Base-by-base conservation (phyloP, 1,140 invertebrate species). In the Eumeta japonica region DNA sequence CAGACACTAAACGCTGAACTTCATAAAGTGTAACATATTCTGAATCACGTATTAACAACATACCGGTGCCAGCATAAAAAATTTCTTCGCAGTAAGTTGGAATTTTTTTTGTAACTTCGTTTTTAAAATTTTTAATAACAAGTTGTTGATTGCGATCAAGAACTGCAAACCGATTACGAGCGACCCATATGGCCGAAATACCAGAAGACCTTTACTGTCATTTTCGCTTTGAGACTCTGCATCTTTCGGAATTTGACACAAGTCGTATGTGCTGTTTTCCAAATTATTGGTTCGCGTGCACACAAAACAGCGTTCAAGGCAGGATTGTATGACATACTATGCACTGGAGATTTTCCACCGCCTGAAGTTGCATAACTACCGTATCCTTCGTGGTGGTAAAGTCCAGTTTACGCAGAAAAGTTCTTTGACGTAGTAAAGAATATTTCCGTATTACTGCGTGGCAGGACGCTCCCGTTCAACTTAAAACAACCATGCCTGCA, bases 121-220 rank as follows among this genome's bases (percentile, higher is more conserved):
- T n/a, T n/a, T n/a, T n/a, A n/a, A n/a, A n/a, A n/a, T n/a, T n/a
- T n/a, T n/a, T n/a, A n/a, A n/a, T n/a, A n/a, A n/a, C n/a, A n/a
- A n/a, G n/a, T n/a, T 92, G 87, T 63, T 94, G 90, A 27, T 84
- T 88, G 60, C 89, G 82, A 64, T 98, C 95, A 2, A 99, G 76
- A 10, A 98, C 94, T n/a, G 95, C 97, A 77, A 99, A 99, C 37
- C 96, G 77, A 75, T 99, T 99, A 47, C 97, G 81, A 0, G 97
- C 96, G 10, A 99, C 94, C 97, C 97, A 99, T 24, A 99, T 84
- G 10, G 95, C 94, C 4, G 92, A 93, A 13, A 97, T 75, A 31
- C 96, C 96, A 13, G 90, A 83, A 1, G 90, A 89, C 12, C 95
- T 79, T 60, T 94, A 94, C 3, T 84, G 85, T 46, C 92, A 90